Conservation (phyloP, 2,888 invertebrate species). For the Enchytraeus crypticus region DNA sequence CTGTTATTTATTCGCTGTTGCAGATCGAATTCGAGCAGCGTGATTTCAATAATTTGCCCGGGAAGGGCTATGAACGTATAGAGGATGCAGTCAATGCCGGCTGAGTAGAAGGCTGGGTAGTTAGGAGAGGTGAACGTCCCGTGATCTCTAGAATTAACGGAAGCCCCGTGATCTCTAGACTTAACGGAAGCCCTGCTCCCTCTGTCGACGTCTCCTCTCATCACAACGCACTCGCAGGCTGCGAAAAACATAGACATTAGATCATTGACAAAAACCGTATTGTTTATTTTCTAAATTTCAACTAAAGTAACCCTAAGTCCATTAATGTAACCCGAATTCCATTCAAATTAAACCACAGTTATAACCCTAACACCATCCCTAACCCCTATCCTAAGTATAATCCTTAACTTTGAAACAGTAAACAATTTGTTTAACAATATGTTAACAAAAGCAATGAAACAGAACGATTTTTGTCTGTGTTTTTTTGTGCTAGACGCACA, state of each 20-base stretch:
- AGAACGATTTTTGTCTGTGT: too few relatives aligned
- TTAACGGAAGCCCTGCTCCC: conserved; percentile 71
- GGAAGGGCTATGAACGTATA: conserved; percentile 72
- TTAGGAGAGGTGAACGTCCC: conserved; percentile 76
- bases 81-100: conserved; percentile 68
- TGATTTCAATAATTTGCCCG: conserved; percentile 72
- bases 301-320: too few relatives aligned
- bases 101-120: conserved; percentile 68
- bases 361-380: too few relatives aligned
- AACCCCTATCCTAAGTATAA: too few relatives aligned
- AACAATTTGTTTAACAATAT: too few relatives aligned
- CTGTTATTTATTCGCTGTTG: conserved; percentile 33
- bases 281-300: too few relatives aligned
- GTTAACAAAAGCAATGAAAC: too few relatives aligned
- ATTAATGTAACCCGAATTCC: too few relatives aligned
- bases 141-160: conserved; percentile 70
- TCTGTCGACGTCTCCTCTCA: conserved; percentile 67
- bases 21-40: conserved; percentile 70
- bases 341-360: background rate
- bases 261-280: too few relatives aligned
- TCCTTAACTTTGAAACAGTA: too few relatives aligned
- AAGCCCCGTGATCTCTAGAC: conserved; percentile 70
- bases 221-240: conserved; percentile 77
- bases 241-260: too few relatives aligned
- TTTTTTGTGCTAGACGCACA: too few relatives aligned